phyloP scores from a whole-genome alignment of 1,140 invertebrate genomes.

The Hetaerina americana region DNA sequence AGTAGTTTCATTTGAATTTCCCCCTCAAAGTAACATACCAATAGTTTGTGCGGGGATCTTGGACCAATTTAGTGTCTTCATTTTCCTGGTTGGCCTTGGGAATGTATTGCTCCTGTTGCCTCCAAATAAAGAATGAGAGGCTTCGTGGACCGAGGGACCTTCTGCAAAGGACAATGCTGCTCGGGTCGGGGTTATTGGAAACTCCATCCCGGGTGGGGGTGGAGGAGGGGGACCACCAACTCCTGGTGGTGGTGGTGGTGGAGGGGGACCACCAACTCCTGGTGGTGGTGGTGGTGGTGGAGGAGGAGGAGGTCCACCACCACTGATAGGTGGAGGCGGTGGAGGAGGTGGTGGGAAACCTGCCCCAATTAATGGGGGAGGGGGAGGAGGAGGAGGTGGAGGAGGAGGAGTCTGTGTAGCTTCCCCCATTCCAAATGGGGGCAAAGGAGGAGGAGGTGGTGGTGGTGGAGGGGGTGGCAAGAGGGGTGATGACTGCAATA shows the following conservation, averaged over 20 bases:
- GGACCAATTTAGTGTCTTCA: slow-evolving; percentile 31
- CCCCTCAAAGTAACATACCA: no score
- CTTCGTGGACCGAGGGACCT: no score
- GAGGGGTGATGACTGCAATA: background rate
- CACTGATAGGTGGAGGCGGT: background rate
- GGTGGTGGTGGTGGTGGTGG: slow-evolving; percentile 8
- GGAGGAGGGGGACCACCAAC: background rate
- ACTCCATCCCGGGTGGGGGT: no score
- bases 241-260: slow-evolving; percentile 13
- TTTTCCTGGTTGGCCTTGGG: slow-evolving; percentile 25
- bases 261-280: slow-evolving; percentile 9
- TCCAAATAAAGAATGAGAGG: no score
- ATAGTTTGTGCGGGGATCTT: slow-evolving; percentile 24
- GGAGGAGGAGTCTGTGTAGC: background rate
- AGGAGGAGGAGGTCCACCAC: background rate
- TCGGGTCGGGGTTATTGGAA: no score
- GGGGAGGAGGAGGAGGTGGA: slow-evolving; percentile 14
- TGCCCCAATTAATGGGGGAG: slow-evolving; percentile 3
- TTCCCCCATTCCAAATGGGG: no score
- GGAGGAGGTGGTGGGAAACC: slow-evolving; percentile 16
- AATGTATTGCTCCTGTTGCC: slow-evolving; percentile 19
- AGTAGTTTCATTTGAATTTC: no score
- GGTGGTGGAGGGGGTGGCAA: slow-evolving; percentile 11
- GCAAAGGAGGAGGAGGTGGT: slow-evolving; percentile 11
- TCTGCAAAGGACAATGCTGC: no score